Conservation (phyloP, 2,888 invertebrate species). For the Flexamia atlantica region DNA sequence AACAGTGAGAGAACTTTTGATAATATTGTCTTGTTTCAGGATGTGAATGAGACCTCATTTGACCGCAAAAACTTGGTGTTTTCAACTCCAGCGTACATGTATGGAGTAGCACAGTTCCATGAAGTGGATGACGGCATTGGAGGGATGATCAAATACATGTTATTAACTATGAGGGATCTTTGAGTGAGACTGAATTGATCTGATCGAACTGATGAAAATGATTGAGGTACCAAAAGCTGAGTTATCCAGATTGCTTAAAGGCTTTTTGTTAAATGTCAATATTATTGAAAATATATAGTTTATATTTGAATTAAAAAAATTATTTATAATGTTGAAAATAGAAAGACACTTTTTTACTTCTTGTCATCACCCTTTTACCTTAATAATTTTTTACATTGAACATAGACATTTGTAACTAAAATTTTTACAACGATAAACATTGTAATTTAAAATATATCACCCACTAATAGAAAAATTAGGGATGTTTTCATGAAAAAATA, state of each 20-base stretch:
- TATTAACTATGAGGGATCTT: constrained; percentile 38
- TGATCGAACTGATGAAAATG: background rate
- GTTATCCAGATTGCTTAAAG: background rate
- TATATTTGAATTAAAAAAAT: constrained; percentile 10
- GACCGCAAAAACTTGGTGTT: constrained; percentile 76
- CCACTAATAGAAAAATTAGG: too few species aligned
- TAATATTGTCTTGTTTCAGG: constrained; percentile 68
- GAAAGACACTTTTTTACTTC: background rate
- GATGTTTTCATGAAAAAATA: too few species aligned
- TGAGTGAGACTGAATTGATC: background rate
- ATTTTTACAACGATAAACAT: too few species aligned
- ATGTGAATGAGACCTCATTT: constrained; percentile 74
- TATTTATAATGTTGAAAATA: background rate
- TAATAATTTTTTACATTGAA: too few species aligned
- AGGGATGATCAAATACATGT: constrained; percentile 73
- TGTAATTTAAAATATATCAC: too few species aligned
- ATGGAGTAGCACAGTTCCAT: constrained; percentile 74
- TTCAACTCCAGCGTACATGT: constrained; percentile 79
- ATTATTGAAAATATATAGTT: constrained; percentile 3
- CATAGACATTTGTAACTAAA: too few species aligned
- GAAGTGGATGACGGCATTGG: constrained; percentile 77
- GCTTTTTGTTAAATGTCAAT: constrained; percentile 11
- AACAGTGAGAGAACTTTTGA: too few species aligned
- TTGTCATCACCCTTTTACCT: too few species aligned
- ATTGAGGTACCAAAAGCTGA: background rate